Evolutionary conservation across 2,113 vertebrate genomes (phyloP), one percentile per base, ranked within the genome.

Genomic region (Tupaia chinensis): DNA sequence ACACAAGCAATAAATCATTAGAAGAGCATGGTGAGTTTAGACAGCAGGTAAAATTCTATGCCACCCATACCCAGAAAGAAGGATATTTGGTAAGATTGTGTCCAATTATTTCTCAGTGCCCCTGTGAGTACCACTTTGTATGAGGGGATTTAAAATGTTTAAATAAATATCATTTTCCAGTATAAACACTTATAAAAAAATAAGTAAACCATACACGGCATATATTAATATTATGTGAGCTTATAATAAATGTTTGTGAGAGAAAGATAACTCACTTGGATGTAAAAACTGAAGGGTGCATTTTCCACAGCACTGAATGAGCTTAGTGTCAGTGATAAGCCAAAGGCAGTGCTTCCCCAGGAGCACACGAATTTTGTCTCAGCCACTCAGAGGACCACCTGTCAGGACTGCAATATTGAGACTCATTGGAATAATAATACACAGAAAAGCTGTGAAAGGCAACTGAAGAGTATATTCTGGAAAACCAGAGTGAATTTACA

Each of bases 401-500:
- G 29, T 60, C 14, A 27, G 32, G 27, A 22, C 29, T 82, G 44
- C 61, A 89, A 3, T 61, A 44, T 58, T 53, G 79, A 90, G 76
- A 82, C 3, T 87, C 60, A 58, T 81, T 81, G 60, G 27, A 77
- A 82, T 88, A 19, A 73, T 23, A 80, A 90, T 32, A 6, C 10
- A 88, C 32, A 68, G 69, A 85, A 73, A 58, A 93, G 9, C 77
- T 56, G 6, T 9, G 32, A 66, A 61, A 95, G 19, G 7, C 78
- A 89, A 77, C 63, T 68, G 60, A 89, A 34, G 74, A 44, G 1
- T 16, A 70, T 61, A 63, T 78, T 93, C 54, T 65, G 32, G 29
- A 82, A 96, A 96, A 87, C 68, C 56, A 87, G 58, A 85, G 11
- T 72, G 16, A 93, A 72, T 87, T 96, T 77, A 72, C 14, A 77